Evolutionary conservation across 2,113 vertebrate species (phyloP).

Genomic region (Centrocercus urophasianus): DNA sequence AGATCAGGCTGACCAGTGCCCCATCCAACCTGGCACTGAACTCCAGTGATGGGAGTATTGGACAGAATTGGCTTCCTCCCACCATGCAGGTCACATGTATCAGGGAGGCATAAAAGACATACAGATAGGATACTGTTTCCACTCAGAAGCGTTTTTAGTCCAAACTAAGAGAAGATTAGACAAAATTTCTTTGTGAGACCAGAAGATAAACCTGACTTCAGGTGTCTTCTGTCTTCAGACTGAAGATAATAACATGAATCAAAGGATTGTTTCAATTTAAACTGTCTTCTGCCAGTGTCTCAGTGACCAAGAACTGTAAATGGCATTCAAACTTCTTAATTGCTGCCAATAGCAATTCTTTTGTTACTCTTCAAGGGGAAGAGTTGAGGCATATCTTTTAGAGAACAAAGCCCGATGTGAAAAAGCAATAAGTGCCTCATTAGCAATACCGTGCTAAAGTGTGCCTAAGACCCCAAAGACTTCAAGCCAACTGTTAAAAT

Average conservation of each 20-base stretch:
- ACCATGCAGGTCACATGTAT: not conserved
- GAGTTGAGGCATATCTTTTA: slow-evolving; percentile 21
- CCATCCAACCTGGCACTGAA: too few species aligned
- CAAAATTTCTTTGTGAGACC: slow-evolving; percentile 10
- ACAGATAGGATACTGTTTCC: not conserved
- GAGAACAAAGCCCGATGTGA: slow-evolving; percentile 31
- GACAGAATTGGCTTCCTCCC: not conserved
- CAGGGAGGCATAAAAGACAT: not conserved
- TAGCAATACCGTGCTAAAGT: slow-evolving; percentile 32
- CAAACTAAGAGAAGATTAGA: slow-evolving; percentile 21
- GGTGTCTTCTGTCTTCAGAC: not conserved
- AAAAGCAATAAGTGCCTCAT: slow-evolving; percentile 54
- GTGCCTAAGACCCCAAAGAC: slow-evolving; percentile 5
- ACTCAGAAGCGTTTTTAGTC: not conserved
- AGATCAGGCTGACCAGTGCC: too few species aligned
- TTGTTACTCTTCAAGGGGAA: slow-evolving; percentile 49
- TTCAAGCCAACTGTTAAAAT: slow-evolving; percentile 58
- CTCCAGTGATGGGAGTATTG: too few species aligned
- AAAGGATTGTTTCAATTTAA: slow-evolving; percentile 57
- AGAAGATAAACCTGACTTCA: slow-evolving; percentile 17
- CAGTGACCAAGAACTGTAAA: slow-evolving; percentile 69
- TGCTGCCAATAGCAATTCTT: slow-evolving; percentile 54
- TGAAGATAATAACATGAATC: slow-evolving; percentile 31
- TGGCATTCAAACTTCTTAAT: slow-evolving; percentile 57
- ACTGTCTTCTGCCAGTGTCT: slow-evolving; percentile 12